A percentile compares a stretch with the other conserved stretches of the same genome.
Conservation (phyloP, 2,797 vertebrate genomes). For the Eulemur albifrons region DNA sequence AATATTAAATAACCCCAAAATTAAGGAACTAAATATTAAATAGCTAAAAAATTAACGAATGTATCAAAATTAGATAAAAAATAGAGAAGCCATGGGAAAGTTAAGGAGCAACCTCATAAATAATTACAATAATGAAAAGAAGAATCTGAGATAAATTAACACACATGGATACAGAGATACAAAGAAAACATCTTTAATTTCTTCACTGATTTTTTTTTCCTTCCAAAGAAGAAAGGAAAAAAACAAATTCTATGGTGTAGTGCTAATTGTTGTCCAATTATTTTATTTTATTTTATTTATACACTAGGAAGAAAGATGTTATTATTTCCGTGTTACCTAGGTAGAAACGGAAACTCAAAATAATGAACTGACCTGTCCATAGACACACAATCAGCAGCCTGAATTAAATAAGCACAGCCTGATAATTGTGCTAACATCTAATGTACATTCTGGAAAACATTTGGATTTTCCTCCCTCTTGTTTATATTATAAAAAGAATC, state of each 20-base stretch:
- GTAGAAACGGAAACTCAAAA: background rate
- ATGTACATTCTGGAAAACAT: background rate
- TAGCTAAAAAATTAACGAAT: background rate
- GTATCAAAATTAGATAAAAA: background rate
- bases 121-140: background rate
- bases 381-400: background rate
- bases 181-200: background rate
- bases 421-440: background rate
- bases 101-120: background rate
- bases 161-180: background rate
- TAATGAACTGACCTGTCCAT: background rate
- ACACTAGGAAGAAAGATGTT: background rate
- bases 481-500: background rate
- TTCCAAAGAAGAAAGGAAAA: background rate
- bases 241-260: background rate
- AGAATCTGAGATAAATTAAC: background rate
- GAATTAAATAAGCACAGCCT: background rate
- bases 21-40: background rate
- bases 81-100: background rate
- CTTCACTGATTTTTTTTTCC: background rate
- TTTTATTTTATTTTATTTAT: background rate
- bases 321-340: background rate
- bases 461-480: fast-evolving
- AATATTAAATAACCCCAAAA: background rate
- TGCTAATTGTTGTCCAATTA: background rate